These are phyloP conservation scores for Dromiciops gliroides DNA, from an alignment of 2,113 vertebrate species.

Conservation along the genomic window DNA sequence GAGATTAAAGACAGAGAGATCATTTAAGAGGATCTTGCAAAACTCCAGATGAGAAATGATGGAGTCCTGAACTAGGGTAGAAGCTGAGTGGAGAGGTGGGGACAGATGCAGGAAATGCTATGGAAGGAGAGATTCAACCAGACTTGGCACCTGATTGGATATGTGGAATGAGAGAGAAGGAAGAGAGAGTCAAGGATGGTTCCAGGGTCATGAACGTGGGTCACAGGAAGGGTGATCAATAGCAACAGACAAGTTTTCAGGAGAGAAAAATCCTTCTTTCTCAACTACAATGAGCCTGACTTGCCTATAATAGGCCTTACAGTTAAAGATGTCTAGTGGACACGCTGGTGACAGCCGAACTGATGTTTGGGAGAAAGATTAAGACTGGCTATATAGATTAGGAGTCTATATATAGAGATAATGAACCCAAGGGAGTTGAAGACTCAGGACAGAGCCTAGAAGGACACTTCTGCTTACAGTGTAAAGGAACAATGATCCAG, in stretches of 20 bases:
- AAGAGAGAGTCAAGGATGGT: background rate
- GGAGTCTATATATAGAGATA: background rate
- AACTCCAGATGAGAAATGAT: background rate
- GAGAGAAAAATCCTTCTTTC: background rate
- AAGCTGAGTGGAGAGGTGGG: too few relatives aligned
- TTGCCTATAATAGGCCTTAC: background rate
- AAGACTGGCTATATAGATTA: background rate
- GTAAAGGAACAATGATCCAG: background rate
- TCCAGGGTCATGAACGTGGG: background rate
- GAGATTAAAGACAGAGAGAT: background rate
- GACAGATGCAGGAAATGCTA: background rate
- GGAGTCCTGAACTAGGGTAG: background rate
- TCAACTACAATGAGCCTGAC: background rate
- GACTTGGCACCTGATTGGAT: background rate
- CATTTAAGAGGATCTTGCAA: background rate
- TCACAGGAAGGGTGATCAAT: background rate
- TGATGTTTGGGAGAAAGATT: background rate
- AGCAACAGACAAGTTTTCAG: background rate
- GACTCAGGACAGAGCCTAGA: background rate
- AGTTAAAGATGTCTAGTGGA: too few relatives aligned
- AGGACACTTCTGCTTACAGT: background rate
- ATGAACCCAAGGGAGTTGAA: background rate
- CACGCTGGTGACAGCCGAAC: too few relatives aligned
- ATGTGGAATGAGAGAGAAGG: background rate
- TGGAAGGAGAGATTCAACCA: background rate